phyloP scores from a whole-genome alignment of 2,113 vertebrate species.

The Notothenia coriiceps region DNA sequence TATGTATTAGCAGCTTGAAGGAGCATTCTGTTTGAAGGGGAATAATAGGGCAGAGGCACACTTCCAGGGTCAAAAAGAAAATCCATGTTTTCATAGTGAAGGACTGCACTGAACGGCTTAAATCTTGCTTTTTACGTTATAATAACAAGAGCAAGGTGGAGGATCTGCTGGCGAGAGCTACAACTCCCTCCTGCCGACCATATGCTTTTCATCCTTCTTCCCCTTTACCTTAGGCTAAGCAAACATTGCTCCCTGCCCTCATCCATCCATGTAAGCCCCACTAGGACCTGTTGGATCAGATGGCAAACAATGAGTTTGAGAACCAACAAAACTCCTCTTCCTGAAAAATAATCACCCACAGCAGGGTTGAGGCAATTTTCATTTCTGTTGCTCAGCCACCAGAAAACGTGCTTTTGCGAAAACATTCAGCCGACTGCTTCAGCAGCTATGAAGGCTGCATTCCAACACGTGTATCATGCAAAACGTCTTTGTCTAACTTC shows the following conservation, averaged over 20 bases:
- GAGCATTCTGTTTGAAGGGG: not conserved
- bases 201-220: slow-evolving; percentile 2
- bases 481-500: no score
- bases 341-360: slow-evolving; percentile 5
- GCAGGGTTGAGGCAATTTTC: not conserved
- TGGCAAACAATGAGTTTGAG: slow-evolving; percentile 33
- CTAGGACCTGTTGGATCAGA: slow-evolving; percentile 18
- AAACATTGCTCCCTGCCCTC: slow-evolving; percentile 28
- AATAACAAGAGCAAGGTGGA: not conserved
- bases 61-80: not conserved
- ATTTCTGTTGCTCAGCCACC: slow-evolving; percentile 9
- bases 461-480: not conserved
- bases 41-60: not conserved
- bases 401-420: not conserved
- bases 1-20: not conserved
- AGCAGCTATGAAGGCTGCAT: not conserved
- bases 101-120: not conserved
- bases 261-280: slow-evolving; percentile 28
- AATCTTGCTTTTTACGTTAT: not conserved
- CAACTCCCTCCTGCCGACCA: not conserved
- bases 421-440: not conserved
- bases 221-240: slow-evolving; percentile 19
- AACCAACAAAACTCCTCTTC: slow-evolving; percentile 24
- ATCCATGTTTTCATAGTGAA: not conserved
- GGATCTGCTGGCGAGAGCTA: not conserved